Percentiles rank a stretch among this genome's conserved stretches.
Evolutionary conservation across 2,797 vertebrate genomes (phyloP).

Genomic region (Paedocypris micromegethes): DNA sequence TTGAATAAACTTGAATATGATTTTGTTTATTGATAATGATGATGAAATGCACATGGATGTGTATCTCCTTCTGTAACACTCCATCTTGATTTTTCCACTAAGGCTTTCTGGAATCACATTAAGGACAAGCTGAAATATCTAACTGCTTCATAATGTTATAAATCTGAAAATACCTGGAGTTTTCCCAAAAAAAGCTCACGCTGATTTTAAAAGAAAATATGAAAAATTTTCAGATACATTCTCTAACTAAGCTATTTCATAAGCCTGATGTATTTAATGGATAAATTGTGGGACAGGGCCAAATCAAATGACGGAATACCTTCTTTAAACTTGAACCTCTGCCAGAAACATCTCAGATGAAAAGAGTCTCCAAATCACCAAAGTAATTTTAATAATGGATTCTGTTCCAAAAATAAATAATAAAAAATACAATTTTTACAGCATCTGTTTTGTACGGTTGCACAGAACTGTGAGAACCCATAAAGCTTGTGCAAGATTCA

Average conservation of each 20-base stretch:
- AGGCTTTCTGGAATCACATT: slow-evolving; percentile 37
- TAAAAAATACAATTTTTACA: neutral
- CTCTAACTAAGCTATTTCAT: slow-evolving; percentile 6
- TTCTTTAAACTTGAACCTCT: slow-evolving; percentile 5
- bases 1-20: slow-evolving; percentile 32
- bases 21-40: slow-evolving; percentile 37
- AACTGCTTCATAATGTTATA: slow-evolving; percentile 29
- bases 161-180: slow-evolving; percentile 14
- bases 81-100: slow-evolving; percentile 31
- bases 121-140: slow-evolving; percentile 34
- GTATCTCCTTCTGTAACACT: neutral
- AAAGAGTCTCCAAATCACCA: slow-evolving; percentile 23
- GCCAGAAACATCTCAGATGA: slow-evolving; percentile 23
- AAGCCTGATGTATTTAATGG: slow-evolving; percentile 3
- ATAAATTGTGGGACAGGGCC: slow-evolving; percentile 7
- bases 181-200: slow-evolving; percentile 2
- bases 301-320: slow-evolving; percentile 15
- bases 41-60: slow-evolving; percentile 23
- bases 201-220: slow-evolving; percentile 11
- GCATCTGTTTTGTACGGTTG: slow-evolving; percentile 7
- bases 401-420: slow-evolving; percentile 18
- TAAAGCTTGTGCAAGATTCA: slow-evolving; percentile 11
- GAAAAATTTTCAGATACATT: slow-evolving; percentile 15
- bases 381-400: slow-evolving; percentile 27
- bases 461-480: slow-evolving; percentile 6